Base-by-base conservation (phyloP, 2,888 invertebrate species). In the Arge pagana region DNA sequence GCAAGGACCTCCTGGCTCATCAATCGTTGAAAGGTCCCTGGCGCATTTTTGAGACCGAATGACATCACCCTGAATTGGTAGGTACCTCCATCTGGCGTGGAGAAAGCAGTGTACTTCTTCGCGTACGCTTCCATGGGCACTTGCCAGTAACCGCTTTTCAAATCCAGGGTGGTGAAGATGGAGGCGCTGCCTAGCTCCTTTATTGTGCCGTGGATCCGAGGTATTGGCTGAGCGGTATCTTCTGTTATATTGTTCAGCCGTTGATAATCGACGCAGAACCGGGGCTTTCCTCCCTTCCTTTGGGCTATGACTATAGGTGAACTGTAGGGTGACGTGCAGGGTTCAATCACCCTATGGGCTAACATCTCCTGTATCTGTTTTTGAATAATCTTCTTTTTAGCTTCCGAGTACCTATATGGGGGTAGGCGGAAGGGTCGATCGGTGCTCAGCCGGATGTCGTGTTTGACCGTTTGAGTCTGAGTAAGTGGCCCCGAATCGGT, bases 111-210 rank as follows among this genome's bases (percentile, higher is more conserved):
- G 4, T 58, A 52, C 31, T 48, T 53, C 10, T 54, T 60, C 0
- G 59, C 54, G 3, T 50, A 33, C 2, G 42, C 50, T 3, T 55
- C 57, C 56, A 71, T 53, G 2, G 63, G 64, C 1, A 71, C 51
- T 26, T 70, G 68, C 68, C 70, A 71, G 35, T 68, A 72, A 3
- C 68, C 66, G 40, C 59, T 59, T 21, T 61, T 60, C 4, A 69
- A 48, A 13, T 72, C 69, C 2, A 71, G 37, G 7, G 65, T 64
- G 2, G 65, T 54, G 33, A 70, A 70, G 4, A 67, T 50, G n/a
- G 31, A 48, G 0, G 69, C 68, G 6, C 35, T 31, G 1, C 68
- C 64, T 0, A 70, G 45, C 7, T 60, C 63, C n/a, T 61, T 58
- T 0, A 66, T 33, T 1, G 62, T 39, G 1, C 60, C 61, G 1